Conservation (phyloP, 1,140 invertebrate genomes). For the Conus betulinus region DNA sequence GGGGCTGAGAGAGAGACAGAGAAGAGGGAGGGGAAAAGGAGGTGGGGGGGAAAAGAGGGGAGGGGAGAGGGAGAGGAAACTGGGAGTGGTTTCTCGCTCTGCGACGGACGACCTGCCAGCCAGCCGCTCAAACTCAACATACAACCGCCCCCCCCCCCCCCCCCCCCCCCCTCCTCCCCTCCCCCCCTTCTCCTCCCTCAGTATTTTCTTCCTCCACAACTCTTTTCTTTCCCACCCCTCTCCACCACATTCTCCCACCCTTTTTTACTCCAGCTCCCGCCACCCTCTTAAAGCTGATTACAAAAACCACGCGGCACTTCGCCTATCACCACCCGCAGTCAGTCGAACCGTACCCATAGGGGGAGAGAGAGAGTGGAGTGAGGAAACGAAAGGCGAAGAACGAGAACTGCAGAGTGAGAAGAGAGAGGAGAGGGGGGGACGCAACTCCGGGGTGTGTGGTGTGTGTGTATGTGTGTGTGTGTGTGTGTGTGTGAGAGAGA, state of each 20-base stretch:
- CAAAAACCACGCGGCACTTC: slow-evolving; percentile 1
- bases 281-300: not conserved
- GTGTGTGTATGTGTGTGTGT: too few relatives aligned
- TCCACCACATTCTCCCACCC: not conserved
- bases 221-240: not conserved
- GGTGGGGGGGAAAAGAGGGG: not conserved
- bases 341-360: not conserved
- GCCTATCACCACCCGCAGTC: not conserved
- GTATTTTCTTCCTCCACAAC: not conserved
- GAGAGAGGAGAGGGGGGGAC: too few relatives aligned
- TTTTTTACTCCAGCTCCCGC: not conserved
- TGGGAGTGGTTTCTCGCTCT: slow-evolving; percentile 5
- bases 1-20: not conserved
- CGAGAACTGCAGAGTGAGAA: too few relatives aligned
- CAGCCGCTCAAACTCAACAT: not conserved
- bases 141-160: not conserved
- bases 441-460: too few relatives aligned
- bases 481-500: not conserved
- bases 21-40: not conserved
- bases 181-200: not conserved
- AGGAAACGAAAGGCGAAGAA: not conserved
- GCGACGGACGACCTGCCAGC: not conserved
- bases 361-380: not conserved
- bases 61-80: not conserved
- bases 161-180: not conserved